A percentile compares a stretch with the other conserved stretches of the same genome.
Evolutionary conservation across 2,113 vertebrate species (phyloP).

Genomic region (Ceyx melanurus): DNA sequence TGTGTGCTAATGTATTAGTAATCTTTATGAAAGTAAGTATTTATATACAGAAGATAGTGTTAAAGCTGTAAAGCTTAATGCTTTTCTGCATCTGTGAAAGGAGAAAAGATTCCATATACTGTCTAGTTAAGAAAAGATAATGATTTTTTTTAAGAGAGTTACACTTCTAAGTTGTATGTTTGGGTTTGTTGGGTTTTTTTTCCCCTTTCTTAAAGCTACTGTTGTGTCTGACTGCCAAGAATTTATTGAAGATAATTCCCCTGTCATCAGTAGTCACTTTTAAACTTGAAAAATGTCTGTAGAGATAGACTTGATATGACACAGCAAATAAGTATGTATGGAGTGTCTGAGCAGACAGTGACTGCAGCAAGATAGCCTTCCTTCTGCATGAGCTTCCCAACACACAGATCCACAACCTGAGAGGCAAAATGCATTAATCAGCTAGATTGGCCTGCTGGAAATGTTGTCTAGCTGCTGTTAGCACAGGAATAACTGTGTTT

Average conservation of each 20-base stretch:
- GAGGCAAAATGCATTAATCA: neutral
- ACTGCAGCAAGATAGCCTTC: neutral
- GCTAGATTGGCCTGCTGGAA: neutral
- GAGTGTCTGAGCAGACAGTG: neutral
- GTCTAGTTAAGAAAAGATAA: neutral
- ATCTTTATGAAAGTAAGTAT: neutral
- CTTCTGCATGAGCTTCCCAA: neutral
- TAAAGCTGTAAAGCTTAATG: neutral
- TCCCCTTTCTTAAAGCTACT: neutral
- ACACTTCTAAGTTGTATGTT: neutral
- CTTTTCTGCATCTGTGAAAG: neutral
- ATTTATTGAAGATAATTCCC: constrained; percentile 24
- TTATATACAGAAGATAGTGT: neutral
- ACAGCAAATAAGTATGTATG: neutral
- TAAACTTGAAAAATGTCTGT: neutral
- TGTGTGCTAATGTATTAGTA: neutral
- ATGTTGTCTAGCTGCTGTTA: constrained; percentile 23
- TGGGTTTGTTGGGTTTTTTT: neutral
- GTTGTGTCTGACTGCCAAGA: neutral
- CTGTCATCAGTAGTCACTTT: constrained; percentile 2
- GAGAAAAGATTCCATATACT: neutral
- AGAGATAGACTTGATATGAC: constrained; percentile 41
- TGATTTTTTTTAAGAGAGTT: neutral
- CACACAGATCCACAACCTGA: neutral
- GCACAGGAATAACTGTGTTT: constrained; percentile 13